Evolutionary conservation across 2,113 vertebrate species (phyloP), one percentile per base, ranked within the genome.

Genomic region (Chitala chitala): DNA sequence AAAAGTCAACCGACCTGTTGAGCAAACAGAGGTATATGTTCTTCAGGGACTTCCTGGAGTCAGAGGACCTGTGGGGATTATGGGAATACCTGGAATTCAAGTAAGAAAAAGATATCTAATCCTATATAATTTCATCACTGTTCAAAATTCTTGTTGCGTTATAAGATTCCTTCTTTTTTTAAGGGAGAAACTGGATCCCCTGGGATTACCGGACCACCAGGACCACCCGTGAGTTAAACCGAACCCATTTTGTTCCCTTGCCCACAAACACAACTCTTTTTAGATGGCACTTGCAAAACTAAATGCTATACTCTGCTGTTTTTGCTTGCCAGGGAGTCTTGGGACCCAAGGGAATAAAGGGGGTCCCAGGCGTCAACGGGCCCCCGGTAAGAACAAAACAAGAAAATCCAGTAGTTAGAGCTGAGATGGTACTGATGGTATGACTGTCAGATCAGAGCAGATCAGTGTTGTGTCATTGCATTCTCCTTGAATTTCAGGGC

Each of bases 311-410:
- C 55, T 8, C 12, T 29, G 75, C 17, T 36, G 33, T 73, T 42
- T 48, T 0, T 38, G 75, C 29, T n/a, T 78, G 65, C 76, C 56
- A 92, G 91, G 87, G 91, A 1, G 78, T 70, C 76, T 75, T 77
- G n/a, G 87, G 90, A 0, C 82, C 82, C 8, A 75, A 42, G 73
- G 91, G 90, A 63, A 1, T 71, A 2, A 85, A 85, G 71, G 91
- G 91, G 58, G 59, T 87, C 17, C 22, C 69, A 5, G 91, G 91
- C 42, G 83, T 90, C 71, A 89, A 83, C 22, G 90, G 91, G 44
- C 83, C 88, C 29, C 84, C 88, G 26, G 91, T 92, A 83, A 88
- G 88, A 81, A 72, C 33, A 78, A 1, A 51, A 13, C 17, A 42
- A 9, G n/a, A 17, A 31, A 12, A 5, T 42, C 53, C 31, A 20